These are phyloP conservation scores for Apostichopus japonicus DNA, from an alignment of 35 echinoderm and acorn worm species.

Conservation along the genomic window DNA sequence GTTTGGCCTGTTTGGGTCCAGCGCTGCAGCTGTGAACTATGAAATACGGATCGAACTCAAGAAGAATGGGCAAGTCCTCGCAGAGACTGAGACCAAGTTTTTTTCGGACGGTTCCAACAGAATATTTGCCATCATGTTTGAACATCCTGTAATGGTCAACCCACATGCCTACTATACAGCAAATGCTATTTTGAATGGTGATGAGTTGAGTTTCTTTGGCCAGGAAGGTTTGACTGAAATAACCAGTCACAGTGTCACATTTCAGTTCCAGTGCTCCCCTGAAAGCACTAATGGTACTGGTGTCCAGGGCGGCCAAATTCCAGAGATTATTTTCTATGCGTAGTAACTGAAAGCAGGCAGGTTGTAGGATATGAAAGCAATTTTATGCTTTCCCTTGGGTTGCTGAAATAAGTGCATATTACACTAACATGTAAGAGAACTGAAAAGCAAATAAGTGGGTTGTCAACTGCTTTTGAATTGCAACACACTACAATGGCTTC, in stretches of 20 bases:
- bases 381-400: too few species aligned
- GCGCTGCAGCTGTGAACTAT: slow-evolving; percentile 85
- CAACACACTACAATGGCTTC: too few species aligned
- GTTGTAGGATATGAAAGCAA: too few species aligned
- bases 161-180: slow-evolving; percentile 96
- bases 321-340: slow-evolving; percentile 98
- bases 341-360: slow-evolving; percentile 28
- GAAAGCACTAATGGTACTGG: slow-evolving; percentile 99
- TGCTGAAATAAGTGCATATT: too few species aligned
- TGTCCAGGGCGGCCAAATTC: slow-evolving; percentile 98
- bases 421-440: too few species aligned
- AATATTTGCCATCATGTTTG: slow-evolving; percentile 93
- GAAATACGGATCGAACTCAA: slow-evolving; percentile 89
- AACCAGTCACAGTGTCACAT: slow-evolving; percentile 78
- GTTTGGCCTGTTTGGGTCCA: slow-evolving; percentile 94
- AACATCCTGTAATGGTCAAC: slow-evolving; percentile 92
- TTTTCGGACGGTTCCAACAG: slow-evolving; percentile 91
- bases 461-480: too few species aligned
- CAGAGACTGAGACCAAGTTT: slow-evolving; percentile 90
- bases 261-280: slow-evolving; percentile 97
- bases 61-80: slow-evolving; percentile 83
- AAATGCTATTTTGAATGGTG: slow-evolving; percentile 87
- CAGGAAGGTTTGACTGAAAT: slow-evolving; percentile 98
- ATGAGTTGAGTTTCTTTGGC: slow-evolving; percentile 96
- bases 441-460: too few species aligned